Conservation (phyloP, 64 coral and sea anemone genomes). For the Stichodactyla helianthus region DNA sequence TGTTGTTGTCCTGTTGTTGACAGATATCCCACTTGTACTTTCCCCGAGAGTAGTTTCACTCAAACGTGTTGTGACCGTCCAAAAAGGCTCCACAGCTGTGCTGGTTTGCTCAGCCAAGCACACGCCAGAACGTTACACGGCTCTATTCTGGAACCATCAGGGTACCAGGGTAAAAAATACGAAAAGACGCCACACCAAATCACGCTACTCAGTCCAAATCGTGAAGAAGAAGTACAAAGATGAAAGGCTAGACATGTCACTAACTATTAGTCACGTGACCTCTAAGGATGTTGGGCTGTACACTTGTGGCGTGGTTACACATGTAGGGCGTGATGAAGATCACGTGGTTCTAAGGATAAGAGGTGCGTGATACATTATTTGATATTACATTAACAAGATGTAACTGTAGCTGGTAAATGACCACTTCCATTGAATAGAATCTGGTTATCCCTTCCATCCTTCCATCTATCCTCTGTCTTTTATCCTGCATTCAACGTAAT, state of each 20-base stretch:
- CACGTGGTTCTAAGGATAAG: not conserved
- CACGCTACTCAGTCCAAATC: not conserved
- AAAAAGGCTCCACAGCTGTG: not conserved
- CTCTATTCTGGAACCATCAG: not conserved
- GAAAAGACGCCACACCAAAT: not conserved
- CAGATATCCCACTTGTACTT: not conserved
- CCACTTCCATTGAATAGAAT: too few species aligned
- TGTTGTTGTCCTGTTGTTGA: not conserved
- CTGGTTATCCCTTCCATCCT: not conserved
- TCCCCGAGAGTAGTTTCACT: not conserved
- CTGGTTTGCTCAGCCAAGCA: not conserved
- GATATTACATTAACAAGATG: too few species aligned
- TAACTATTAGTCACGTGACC: not conserved
- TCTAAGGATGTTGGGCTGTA: slow-evolving; percentile 4
- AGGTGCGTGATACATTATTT: not conserved
- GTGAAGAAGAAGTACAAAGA: slow-evolving; percentile 2
- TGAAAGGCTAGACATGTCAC: not conserved
- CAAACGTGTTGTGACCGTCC: not conserved
- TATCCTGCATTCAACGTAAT: too few species aligned
- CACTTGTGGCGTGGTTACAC: not conserved
- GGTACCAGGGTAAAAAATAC: not conserved
- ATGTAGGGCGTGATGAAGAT: not conserved
- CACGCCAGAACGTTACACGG: not conserved
- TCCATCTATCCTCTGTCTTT: not conserved
- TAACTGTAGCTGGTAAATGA: too few species aligned